These are phyloP conservation scores for Petrophora chlorosata DNA, from an alignment of 2,888 invertebrate genomes.

Conservation along the genomic window DNA sequence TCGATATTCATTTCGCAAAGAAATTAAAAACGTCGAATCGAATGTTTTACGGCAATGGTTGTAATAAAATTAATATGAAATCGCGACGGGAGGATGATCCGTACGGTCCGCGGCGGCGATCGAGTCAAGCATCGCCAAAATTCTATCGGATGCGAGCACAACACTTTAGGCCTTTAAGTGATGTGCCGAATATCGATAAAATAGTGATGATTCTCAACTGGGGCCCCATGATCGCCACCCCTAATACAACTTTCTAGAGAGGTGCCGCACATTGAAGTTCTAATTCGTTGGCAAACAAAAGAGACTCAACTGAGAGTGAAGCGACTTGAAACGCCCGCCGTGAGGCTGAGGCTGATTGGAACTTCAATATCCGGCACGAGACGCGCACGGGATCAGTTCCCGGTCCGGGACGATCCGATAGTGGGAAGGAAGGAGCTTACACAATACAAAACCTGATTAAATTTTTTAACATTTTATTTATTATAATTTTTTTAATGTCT, in stretches of 20 bases:
- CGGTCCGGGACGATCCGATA: conserved; percentile 65
- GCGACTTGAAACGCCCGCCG: background rate
- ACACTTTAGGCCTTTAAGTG: conserved; percentile 80
- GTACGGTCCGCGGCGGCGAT: conserved; percentile 70
- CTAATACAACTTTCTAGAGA: conserved; percentile 57
- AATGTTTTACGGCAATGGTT: conserved; percentile 59
- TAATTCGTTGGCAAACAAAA: conserved; percentile 36
- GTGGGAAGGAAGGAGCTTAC: conserved; percentile 58
- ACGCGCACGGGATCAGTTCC: conserved; percentile 63
- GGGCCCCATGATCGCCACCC: conserved; percentile 76
- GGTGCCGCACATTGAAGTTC: conserved; percentile 58
- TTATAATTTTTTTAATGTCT: conserved; percentile 81
- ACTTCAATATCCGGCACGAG: conserved; percentile 61
- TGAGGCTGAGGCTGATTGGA: conserved; percentile 38
- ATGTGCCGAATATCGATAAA: conserved; percentile 68
- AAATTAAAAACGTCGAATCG: conserved; percentile 65
- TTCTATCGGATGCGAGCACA: conserved; percentile 71
- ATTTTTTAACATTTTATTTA: conserved; percentile 80
- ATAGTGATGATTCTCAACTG: conserved; percentile 64
- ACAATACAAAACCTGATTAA: conserved; percentile 73
- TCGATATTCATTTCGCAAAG: conserved; percentile 57
- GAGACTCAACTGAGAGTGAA: conserved; percentile 13
- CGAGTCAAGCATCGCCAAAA: conserved; percentile 67
- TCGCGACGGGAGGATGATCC: conserved; percentile 63
- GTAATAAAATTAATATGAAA: conserved; percentile 47